Evolutionary conservation across 2,888 invertebrate species (phyloP), one percentile per base, ranked within the genome.

Genomic region (Dinocampus coccinellae): DNA sequence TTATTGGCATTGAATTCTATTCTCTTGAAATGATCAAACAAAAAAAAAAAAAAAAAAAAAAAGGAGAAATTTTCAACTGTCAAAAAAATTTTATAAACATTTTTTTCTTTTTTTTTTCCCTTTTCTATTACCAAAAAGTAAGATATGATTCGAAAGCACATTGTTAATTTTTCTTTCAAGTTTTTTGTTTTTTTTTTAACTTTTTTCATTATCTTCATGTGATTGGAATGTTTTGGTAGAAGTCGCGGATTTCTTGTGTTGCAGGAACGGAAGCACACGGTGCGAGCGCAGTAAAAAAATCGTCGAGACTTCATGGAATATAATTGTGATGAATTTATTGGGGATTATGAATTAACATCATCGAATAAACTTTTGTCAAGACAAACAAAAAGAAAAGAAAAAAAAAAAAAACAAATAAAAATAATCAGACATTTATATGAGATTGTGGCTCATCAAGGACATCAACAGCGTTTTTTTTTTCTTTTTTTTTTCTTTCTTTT

Each of bases 251-350:
- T 79, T 80, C 77, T 82, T 85, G 67, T 87, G 87, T 87, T 87
- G 62, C 85, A 87, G 87, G 86, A 86, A 58, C 83, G 83, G 79
- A 86, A 86, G 73, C 84, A 83, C 73, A 78, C 82, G 52, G 82
- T 84, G 74, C 84, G 84, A 64, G 83, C 84, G 72, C 84, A 86
- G 75, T 85, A 84, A 75, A 76, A n/a, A 74, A 61, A 64, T 52
- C 60, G 61, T n/a, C 60, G 68, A 29, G 69, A 34, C 13, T 26
- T 34, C 24, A 57, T 9, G 61, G 42, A 29, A 52, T 62, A 53
- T 55, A 29, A 52, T 69, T 62, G 53, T 69, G 42, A 64, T 47
- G n/a, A 64, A 71, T 57, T 47, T 33, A 63, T 29, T 34, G 61
- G 69, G 61, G 61, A 60, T 73, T 63, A 62, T 29, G 66, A 60